Conservation (phyloP, 2,888 invertebrate genomes). For the Dynastes grantii region DNA sequence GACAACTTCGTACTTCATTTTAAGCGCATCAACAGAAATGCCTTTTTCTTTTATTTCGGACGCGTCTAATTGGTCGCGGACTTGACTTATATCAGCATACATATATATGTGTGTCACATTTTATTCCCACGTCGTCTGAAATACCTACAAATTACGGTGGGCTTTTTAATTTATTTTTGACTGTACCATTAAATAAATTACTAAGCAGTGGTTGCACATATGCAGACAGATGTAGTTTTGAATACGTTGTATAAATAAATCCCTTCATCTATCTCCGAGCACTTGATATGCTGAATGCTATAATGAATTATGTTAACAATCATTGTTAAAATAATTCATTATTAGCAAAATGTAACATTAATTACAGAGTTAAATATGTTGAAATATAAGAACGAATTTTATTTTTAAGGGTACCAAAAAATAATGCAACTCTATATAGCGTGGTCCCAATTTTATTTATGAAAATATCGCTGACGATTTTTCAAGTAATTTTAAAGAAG, state of each 20-base stretch:
- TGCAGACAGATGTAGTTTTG: background rate
- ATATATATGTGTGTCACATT: background rate
- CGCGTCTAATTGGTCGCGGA: background rate
- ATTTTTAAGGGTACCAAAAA: too few relatives aligned
- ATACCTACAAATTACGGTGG: background rate
- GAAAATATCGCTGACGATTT: too few relatives aligned
- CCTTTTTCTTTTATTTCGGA: background rate
- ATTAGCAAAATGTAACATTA: too few relatives aligned
- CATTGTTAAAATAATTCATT: too few relatives aligned
- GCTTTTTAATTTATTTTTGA: background rate
- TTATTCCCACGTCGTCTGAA: slow-evolving; percentile 1
- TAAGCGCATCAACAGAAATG: background rate
- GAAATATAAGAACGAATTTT: too few relatives aligned
- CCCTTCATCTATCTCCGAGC: too few relatives aligned
- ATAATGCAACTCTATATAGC: too few relatives aligned
- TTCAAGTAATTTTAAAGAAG: too few relatives aligned
- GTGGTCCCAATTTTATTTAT: too few relatives aligned
- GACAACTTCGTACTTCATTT: slow-evolving; percentile 2
- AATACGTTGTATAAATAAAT: background rate
- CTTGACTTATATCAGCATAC: background rate
- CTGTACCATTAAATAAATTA: background rate
- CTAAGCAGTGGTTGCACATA: background rate
- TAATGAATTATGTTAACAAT: too few relatives aligned
- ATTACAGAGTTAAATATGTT: too few relatives aligned
- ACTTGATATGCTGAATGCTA: too few relatives aligned